Evolutionary conservation across 2,888 invertebrate genomes (phyloP).

Genomic region (Volucella zonaria): DNA sequence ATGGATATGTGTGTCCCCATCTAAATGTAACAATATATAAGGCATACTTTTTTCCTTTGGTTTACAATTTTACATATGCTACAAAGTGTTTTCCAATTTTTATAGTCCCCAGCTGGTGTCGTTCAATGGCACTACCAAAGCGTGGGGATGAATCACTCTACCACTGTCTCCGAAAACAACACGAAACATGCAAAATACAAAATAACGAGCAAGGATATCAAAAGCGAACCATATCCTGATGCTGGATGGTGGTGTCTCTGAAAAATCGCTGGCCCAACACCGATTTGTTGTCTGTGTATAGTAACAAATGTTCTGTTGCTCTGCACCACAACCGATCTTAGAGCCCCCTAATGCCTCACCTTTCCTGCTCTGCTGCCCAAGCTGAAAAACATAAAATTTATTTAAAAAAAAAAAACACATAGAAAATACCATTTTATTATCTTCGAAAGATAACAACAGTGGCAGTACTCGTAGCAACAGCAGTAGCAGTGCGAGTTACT

Average conservation of each 20-base stretch:
- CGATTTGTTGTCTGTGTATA: constrained; percentile 68
- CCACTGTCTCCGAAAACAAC: constrained; percentile 26
- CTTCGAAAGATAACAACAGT: constrained; percentile 69
- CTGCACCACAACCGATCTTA: constrained; percentile 49
- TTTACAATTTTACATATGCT: constrained; percentile 61
- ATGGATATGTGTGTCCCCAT: too few species aligned
- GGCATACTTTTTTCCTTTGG: constrained; percentile 58
- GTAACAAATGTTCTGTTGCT: constrained; percentile 70
- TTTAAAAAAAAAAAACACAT: constrained; percentile 50
- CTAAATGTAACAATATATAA: constrained; percentile 29
- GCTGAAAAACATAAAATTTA: constrained; percentile 60
- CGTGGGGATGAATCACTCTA: constrained; percentile 60
- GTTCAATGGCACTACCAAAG: constrained; percentile 58
- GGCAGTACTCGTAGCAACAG: constrained; percentile 39
- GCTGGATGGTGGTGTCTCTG: constrained; percentile 61
- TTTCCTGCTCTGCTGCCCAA: neutral
- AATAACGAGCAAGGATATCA: constrained; percentile 71
- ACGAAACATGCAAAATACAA: constrained; percentile 71
- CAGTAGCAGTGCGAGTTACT: constrained; percentile 5
- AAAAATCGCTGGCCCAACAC: constrained; percentile 71
- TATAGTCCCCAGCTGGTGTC: constrained; percentile 68
- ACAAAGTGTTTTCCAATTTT: constrained; percentile 74
- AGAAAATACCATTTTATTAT: constrained; percentile 73
- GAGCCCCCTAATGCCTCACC: neutral
- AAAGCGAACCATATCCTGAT: constrained; percentile 65